Base-by-base conservation (phyloP, 2,888 invertebrate species). In the Antheraea yamamai region DNA sequence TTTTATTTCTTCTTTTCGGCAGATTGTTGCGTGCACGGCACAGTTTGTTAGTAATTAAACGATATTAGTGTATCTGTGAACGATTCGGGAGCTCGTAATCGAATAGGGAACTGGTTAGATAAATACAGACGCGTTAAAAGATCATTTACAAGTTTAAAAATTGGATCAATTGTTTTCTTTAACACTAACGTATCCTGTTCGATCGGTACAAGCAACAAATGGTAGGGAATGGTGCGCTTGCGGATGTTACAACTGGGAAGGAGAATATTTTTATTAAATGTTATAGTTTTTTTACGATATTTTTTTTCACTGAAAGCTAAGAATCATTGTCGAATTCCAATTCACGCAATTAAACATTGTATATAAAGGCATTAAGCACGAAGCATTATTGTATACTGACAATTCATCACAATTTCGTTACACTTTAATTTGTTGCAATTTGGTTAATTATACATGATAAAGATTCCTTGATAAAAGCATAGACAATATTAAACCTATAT, bases 1-100 rank as follows among this genome's bases (percentile, higher is more conserved):
- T 73, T 76, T 76, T 74, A 73, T 76, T 76, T 72, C 68, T 76
- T 74, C 74, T 76, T 73, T 76, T 76, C 74, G 75, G 55, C 66
- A n/a, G 70, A 70, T 70, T 58, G 70, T 61, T 35, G 68, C 75
- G 70, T 73, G 72, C 52, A 71, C 75, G 66, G 66, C 30, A 70
- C 74, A 75, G 74, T 75, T 75, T 75, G 74, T 75, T 72, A 61
- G 72, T 72, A 75, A 75, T 75, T 75, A 72, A 75, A 75, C 39
- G 47, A 72, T 72, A 72, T 71, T 51, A 47, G 26, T 71, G 74
- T 72, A 72, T 70, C 70, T 20, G 7, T 12, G 70, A 39, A 39
- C 70, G 70, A n/a, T 39, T n/a, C 39, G 39, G 39, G 35, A 39
- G 70, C 70, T 39, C 70, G 70, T 70, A 39, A 70, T 70, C n/a